phyloP scores from a whole-genome alignment of 2,797 vertebrate species.

The Ctenosaura bakeri region DNA sequence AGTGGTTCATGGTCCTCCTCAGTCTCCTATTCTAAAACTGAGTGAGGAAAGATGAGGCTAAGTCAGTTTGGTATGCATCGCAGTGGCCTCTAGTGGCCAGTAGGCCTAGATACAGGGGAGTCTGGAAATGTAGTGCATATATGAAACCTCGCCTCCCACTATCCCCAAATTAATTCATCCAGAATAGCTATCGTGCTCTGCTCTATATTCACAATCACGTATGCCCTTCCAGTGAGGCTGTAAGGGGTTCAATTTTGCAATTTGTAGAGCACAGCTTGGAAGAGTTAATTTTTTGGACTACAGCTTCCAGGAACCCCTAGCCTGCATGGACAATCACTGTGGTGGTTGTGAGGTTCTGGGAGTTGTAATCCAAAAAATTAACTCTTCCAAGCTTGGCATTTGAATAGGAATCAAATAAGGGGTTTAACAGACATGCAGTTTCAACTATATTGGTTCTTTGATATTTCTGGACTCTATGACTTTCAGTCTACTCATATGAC shows the following conservation, averaged over 20 bases:
- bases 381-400: background rate
- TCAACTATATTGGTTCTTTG: background rate
- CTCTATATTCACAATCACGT: background rate
- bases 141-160: background rate
- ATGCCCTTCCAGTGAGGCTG: background rate
- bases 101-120: background rate
- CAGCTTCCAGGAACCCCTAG: background rate
- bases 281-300: background rate
- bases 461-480: background rate
- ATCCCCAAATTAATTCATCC: background rate
- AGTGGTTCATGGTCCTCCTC: background rate
- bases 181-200: background rate
- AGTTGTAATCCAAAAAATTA: background rate
- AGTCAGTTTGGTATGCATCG: background rate
- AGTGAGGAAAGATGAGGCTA: background rate
- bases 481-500: background rate
- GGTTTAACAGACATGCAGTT: background rate
- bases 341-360: no score
- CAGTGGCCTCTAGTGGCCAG: slow-evolving; percentile 41
- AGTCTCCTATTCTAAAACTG: background rate
- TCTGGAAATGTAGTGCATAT: background rate
- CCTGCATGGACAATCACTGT: no score
- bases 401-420: background rate
- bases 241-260: background rate
- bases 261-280: background rate